Base-by-base conservation (phyloP, 1,140 invertebrate species). In the Ceratosolen fusciceps region DNA sequence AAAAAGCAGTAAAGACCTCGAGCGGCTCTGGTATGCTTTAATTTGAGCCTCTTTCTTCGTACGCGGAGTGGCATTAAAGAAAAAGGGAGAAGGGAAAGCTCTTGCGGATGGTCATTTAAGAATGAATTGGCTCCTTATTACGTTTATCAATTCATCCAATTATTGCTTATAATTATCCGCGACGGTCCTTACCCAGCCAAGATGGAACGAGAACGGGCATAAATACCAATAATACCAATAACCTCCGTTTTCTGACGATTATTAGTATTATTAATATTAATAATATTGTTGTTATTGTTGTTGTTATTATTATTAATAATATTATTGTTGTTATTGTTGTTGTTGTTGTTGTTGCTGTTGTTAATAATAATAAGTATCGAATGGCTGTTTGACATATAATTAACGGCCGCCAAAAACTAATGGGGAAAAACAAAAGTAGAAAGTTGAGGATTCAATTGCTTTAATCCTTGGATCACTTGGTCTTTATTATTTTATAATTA, bases 81-180 rank as follows among this genome's bases (percentile, higher is more conserved):
- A 37, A 62, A 54, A 19, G 10, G 7, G 16, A 37, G 29, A 62
- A 47, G 74, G 43, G 74, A 75, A 75, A 75, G 74, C 52, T 75
- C 21, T 75, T 26, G 37, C n/a, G n/a, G n/a, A n/a, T n/a, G n/a
- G n/a, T n/a, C 39, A 65, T 75, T 65, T 65, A 39, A n/a, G 43
- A 65, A 49, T 75, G n/a, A n/a, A n/a, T n/a, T n/a, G n/a, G n/a
- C n/a, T n/a, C 21, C 12, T 26, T 60, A 8, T 34, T 0, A 29
- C 26, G 5, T 75, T 24, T n/a, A 75, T 67, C 52, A 39, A 34
- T 77, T 77, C 65, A 56, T 76, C 74, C 65, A 14, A 54, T 49
- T 37, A 76, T 67, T 75, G 43, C 31, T 56, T 49, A 34, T 60
- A 29, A 29, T 31, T 34, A 29, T 43, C 43, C 10, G 7, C 37